A percentile compares a stretch with the other conserved stretches of the same genome.
phyloP scores from a whole-genome alignment of 2,113 vertebrate species.

The Gulo gulo region DNA sequence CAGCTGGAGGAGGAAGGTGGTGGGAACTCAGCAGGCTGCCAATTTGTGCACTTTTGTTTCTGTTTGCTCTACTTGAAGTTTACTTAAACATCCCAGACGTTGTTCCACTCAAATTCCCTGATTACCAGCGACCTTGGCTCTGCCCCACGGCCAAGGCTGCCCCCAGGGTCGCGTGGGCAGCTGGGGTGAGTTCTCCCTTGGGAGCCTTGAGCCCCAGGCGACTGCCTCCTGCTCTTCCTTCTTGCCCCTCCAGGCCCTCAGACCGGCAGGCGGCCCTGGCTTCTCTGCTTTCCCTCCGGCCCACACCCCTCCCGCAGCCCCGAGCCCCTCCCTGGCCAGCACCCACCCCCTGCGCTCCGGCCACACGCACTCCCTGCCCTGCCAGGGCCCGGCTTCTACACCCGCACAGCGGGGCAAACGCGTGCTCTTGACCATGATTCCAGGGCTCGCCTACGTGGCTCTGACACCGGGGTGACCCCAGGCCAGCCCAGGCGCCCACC shows the following conservation, averaged over 20 bases:
- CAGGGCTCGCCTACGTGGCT: background rate
- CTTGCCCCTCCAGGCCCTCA: too few relatives aligned
- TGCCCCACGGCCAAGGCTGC: background rate
- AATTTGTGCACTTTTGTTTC: background rate
- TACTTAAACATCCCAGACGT: background rate
- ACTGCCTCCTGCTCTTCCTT: background rate
- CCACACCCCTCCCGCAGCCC: background rate
- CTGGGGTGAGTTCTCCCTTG: background rate
- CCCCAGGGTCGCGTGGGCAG: background rate
- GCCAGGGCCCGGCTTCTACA: background rate
- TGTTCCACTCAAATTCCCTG: background rate
- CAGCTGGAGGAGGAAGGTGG: background rate
- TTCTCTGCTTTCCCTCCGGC: background rate
- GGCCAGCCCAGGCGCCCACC: background rate
- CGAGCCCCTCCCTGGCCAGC: background rate
- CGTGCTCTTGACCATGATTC: background rate
- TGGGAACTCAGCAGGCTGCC: background rate
- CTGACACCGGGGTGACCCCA: background rate
- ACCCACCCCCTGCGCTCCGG: background rate
- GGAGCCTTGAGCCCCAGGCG: background rate
- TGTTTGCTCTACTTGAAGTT: background rate
- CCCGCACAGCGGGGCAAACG: rapidly evolving
- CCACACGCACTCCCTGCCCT: rapidly evolving
- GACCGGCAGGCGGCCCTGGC: too few relatives aligned
- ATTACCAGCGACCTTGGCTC: background rate